phyloP scores from a whole-genome alignment of 1,140 invertebrate species.

The Heterodera schachtii region DNA sequence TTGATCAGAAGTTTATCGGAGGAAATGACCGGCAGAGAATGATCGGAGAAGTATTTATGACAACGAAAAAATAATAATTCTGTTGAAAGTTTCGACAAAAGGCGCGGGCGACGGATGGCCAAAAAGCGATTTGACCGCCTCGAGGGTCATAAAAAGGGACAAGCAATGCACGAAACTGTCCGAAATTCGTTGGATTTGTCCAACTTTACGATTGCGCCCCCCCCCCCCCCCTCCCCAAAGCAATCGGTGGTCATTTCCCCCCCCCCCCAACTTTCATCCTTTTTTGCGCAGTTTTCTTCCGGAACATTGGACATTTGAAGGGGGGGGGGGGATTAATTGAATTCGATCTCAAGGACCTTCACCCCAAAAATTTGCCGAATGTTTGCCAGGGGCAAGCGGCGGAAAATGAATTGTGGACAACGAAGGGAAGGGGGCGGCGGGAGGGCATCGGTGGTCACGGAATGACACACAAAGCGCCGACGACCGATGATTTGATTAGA shows the following conservation, averaged over 20 bases:
- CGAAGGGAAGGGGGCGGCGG: too few species aligned
- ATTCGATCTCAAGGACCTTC: background rate
- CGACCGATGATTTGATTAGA: too few species aligned
- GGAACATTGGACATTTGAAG: background rate
- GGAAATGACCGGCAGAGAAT: too few species aligned
- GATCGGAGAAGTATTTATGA: too few species aligned
- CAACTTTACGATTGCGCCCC: background rate
- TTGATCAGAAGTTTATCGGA: too few species aligned
- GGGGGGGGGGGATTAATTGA: background rate
- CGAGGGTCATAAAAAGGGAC: background rate
- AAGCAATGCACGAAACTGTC: background rate
- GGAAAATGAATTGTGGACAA: background rate
- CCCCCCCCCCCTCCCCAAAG: background rate
- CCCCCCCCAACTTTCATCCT: background rate
- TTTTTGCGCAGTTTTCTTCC: background rate
- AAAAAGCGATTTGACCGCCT: background rate
- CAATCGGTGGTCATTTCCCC: background rate
- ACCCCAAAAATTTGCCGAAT: background rate
- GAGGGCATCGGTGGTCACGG: background rate
- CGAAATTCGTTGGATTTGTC: background rate
- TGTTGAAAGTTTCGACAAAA: background rate
- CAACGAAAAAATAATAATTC: too few species aligned
- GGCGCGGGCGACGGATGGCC: too few species aligned
- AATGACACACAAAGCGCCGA: background rate
- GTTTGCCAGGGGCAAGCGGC: background rate